Evolutionary conservation across 2,113 vertebrate species (phyloP).

Genomic region (Brachypodius melanocephalos): DNA sequence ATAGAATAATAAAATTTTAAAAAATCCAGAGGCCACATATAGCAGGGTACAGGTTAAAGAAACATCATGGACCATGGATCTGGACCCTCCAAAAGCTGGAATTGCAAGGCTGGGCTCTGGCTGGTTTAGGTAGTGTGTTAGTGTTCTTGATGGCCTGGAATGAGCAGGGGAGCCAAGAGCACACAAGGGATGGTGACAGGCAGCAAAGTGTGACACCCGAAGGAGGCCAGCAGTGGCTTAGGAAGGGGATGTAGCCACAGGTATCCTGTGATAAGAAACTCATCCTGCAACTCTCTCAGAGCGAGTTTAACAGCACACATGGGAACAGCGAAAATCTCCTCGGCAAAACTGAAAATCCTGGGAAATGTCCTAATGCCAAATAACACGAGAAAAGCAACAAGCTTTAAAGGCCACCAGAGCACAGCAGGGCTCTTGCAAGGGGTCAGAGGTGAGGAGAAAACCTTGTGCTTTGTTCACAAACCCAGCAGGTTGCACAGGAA

Average conservation of each 20-base stretch:
- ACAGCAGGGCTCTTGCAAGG: fast-evolving
- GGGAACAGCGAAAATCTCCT: background rate
- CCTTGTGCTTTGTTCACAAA: background rate
- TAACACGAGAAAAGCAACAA: background rate
- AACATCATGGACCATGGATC: fast-evolving
- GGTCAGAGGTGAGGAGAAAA: background rate
- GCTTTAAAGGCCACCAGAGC: background rate
- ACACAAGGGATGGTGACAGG: background rate
- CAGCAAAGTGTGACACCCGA: fast-evolving
- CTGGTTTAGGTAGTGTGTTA: fast-evolving
- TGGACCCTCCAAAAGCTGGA: background rate
- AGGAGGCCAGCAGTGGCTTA: background rate
- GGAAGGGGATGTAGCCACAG: background rate
- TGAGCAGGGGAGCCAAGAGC: background rate
- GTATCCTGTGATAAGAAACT: background rate
- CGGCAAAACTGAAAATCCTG: background rate
- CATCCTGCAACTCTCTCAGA: background rate
- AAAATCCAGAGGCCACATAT: background rate
- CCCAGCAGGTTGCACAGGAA: fast-evolving
- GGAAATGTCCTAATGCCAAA: background rate
- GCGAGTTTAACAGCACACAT: background rate
- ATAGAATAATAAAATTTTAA: background rate
- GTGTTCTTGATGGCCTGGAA: background rate
- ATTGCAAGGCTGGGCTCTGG: background rate
- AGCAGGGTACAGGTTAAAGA: background rate